These are phyloP conservation scores for Drosophila sturtevanti DNA, from an alignment of 1,140 invertebrate genomes.

Conservation along the genomic window DNA sequence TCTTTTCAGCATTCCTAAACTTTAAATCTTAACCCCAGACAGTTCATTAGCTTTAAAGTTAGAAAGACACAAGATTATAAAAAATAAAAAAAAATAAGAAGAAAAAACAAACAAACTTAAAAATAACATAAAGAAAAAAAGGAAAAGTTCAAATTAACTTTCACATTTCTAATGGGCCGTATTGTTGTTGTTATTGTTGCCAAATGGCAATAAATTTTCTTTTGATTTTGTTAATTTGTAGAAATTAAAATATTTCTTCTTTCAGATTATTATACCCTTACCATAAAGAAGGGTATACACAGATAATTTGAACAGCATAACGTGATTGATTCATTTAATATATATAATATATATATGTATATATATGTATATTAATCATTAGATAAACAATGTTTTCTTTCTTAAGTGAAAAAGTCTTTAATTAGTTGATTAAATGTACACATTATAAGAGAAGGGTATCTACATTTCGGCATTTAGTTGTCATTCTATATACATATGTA, in stretches of 20 bases:
- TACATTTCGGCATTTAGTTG: no score
- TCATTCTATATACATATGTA: no score
- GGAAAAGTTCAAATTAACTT: slow-evolving; percentile 69
- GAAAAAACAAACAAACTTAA: slow-evolving; percentile 12
- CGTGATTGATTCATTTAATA: no score
- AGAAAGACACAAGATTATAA: not conserved
- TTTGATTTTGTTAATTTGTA: slow-evolving; percentile 63
- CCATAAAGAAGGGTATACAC: not conserved
- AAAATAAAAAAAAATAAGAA: slow-evolving; percentile 24
- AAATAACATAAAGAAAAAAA: slow-evolving; percentile 34
- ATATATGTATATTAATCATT: no score
- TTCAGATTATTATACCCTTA: slow-evolving; percentile 25
- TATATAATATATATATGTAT: no score
- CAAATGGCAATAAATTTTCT: slow-evolving; percentile 67
- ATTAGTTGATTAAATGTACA: no score
- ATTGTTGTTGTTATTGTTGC: slow-evolving; percentile 36
- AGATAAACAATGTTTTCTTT: no score
- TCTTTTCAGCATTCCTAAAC: slow-evolving; percentile 26
- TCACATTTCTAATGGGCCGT: slow-evolving; percentile 69
- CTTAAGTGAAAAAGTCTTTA: no score
- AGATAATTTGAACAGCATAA: no score
- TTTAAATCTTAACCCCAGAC: slow-evolving; percentile 35
- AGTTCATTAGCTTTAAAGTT: slow-evolving; percentile 61
- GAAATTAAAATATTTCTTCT: slow-evolving; percentile 60
- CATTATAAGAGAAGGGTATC: no score